phyloP scores from a whole-genome alignment of 2,888 invertebrate species.

The Hedya salicella region DNA sequence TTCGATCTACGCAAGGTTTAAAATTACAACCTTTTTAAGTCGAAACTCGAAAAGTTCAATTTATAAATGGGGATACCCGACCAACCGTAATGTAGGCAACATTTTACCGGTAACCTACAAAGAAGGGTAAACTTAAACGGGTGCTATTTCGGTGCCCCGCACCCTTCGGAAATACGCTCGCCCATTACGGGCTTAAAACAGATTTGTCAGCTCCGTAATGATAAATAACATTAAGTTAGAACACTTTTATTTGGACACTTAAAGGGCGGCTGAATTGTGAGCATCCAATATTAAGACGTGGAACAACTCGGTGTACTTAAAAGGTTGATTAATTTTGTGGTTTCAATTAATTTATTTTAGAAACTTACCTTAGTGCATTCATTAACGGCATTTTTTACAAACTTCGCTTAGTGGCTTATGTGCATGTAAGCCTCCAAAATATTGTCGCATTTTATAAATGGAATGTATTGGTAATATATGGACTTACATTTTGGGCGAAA shows the following conservation, averaged over 20 bases:
- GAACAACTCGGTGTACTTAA: background rate
- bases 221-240: slow-evolving; percentile 42
- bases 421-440: too few species aligned
- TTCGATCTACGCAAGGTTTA: slow-evolving; percentile 6
- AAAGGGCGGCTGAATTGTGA: slow-evolving; percentile 25
- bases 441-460: too few species aligned
- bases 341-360: too few species aligned
- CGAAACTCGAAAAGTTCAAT: slow-evolving; percentile 31
- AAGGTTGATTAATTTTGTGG: background rate
- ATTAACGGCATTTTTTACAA: too few species aligned
- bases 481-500: too few species aligned
- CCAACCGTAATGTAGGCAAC: slow-evolving; percentile 45
- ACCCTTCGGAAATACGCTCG: slow-evolving; percentile 55
- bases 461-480: too few species aligned
- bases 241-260: slow-evolving; percentile 38
- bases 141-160: slow-evolving; percentile 49
- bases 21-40: slow-evolving; percentile 30
- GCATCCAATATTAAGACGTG: slow-evolving; percentile 4
- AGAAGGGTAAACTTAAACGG: slow-evolving; percentile 49
- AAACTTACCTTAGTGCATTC: too few species aligned
- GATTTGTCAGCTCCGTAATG: slow-evolving; percentile 43
- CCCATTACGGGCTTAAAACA: slow-evolving; percentile 49
- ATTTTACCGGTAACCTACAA: slow-evolving; percentile 47
- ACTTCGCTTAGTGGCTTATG: too few species aligned
- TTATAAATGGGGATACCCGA: slow-evolving; percentile 41